Conservation (phyloP, 2,797 vertebrate species). For the Tachyglossus aculeatus region DNA sequence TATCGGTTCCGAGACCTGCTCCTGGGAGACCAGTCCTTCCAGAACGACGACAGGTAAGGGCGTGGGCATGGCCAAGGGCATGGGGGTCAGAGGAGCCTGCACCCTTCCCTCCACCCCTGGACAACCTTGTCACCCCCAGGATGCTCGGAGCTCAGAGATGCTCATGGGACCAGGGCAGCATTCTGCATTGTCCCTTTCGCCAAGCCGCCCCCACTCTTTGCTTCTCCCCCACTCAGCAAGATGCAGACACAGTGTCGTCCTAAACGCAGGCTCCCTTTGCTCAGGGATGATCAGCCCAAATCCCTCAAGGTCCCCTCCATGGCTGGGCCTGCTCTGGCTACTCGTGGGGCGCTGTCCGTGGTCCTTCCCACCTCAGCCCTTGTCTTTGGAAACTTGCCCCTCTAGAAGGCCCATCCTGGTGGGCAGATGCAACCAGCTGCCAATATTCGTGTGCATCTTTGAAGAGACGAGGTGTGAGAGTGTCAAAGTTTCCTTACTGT, state of each 20-base stretch:
- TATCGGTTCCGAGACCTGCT: conserved; percentile 95
- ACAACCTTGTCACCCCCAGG: no score
- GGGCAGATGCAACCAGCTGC: neutral
- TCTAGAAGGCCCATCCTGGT: no score
- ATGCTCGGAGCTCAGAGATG: no score
- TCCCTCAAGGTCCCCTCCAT: neutral
- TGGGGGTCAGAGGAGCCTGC: neutral
- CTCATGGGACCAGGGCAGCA: no score
- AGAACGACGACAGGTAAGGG: conserved; percentile 91
- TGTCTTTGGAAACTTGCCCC: neutral
- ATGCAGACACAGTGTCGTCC: no score
- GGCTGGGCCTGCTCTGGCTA: neutral
- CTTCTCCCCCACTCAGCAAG: no score
- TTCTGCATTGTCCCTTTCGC: no score
- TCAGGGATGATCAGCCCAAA: no score
- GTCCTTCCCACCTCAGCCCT: conserved; percentile 30
- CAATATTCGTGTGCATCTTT: neutral
- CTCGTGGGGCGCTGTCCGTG: conserved; percentile 54
- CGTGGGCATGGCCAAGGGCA: accelerated
- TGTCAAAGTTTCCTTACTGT: no score
- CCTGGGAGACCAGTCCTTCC: conserved; percentile 91
- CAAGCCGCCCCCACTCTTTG: no score
- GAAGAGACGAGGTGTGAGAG: neutral
- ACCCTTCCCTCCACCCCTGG: no score
- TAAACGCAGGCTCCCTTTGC: no score